Conservation (phyloP, 1,140 invertebrate species). For the Branchinecta lindahli region DNA sequence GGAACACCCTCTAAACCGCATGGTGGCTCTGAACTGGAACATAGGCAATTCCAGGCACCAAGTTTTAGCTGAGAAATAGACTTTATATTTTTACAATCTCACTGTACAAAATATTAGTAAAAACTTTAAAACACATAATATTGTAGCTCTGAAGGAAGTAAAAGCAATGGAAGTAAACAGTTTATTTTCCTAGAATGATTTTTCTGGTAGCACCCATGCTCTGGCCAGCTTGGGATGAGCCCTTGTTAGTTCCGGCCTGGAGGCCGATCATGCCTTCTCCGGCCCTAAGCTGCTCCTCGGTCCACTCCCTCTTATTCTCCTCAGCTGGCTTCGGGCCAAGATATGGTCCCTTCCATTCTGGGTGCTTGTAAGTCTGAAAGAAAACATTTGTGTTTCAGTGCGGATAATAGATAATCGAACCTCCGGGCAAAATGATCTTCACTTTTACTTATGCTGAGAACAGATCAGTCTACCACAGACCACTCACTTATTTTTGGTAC, state of each 20-base stretch:
- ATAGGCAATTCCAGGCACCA: too few relatives aligned
- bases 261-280: constrained; percentile 80
- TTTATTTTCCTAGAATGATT: constrained; percentile 70
- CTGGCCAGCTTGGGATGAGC: constrained; percentile 77
- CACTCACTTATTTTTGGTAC: too few relatives aligned
- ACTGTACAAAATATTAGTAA: constrained; percentile 10
- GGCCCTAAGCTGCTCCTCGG: constrained; percentile 73
- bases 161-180: not conserved
- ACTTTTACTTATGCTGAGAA: too few relatives aligned
- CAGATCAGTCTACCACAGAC: too few relatives aligned
- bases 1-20: too few relatives aligned
- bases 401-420: too few relatives aligned
- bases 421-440: too few relatives aligned
- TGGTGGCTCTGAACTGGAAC: too few relatives aligned
- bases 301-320: constrained; percentile 79
- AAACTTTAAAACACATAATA: not conserved
- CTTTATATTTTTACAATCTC: not conserved
- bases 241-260: constrained; percentile 91
- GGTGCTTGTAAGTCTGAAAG: constrained; percentile 64
- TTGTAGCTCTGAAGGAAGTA: not conserved
- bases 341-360: constrained; percentile 73
- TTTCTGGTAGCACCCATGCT: constrained; percentile 82
- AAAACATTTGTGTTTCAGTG: not conserved
- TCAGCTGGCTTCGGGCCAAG: constrained; percentile 78
- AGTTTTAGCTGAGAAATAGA: not conserved